These are phyloP conservation scores for Philotrypesis tridentata DNA, from an alignment of 1,140 invertebrate species.

Conservation along the genomic window DNA sequence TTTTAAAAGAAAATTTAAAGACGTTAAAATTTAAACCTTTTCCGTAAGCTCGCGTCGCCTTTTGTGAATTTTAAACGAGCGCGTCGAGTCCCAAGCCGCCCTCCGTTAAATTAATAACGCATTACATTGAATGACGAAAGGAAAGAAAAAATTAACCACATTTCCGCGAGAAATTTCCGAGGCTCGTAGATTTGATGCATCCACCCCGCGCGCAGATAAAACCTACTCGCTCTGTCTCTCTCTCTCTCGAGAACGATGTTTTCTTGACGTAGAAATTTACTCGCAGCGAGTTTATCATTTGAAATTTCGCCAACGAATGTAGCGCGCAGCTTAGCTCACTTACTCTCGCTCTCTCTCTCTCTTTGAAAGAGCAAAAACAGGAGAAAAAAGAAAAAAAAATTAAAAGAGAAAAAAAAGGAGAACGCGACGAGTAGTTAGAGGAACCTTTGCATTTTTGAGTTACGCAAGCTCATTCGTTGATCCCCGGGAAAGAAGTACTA, in stretches of 20 bases:
- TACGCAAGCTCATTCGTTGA: conserved; percentile 18
- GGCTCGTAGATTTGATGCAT: conserved; percentile 13
- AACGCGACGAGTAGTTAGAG: conserved; percentile 20
- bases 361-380: conserved; percentile 33
- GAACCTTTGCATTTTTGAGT: conserved; percentile 22
- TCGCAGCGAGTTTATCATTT: neutral
- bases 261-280: neutral
- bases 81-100: too few relatives aligned
- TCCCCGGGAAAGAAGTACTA: neutral
- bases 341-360: too few relatives aligned
- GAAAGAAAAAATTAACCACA: neutral
- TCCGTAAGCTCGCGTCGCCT: too few relatives aligned
- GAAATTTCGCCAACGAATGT: neutral
- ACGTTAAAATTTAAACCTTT: too few relatives aligned
- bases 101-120: too few relatives aligned
- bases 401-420: conserved; percentile 27
- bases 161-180: conserved; percentile 3
- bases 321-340: neutral
- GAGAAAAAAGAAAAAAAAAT: conserved; percentile 20
- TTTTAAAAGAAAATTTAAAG: too few relatives aligned
- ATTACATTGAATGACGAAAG: neutral
- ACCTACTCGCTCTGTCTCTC: too few relatives aligned
- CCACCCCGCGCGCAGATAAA: neutral
- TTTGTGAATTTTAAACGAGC: too few relatives aligned
- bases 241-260: neutral